These are phyloP conservation scores for Spicauda simplicius DNA, from an alignment of 2,888 invertebrate species.

Conservation along the genomic window DNA sequence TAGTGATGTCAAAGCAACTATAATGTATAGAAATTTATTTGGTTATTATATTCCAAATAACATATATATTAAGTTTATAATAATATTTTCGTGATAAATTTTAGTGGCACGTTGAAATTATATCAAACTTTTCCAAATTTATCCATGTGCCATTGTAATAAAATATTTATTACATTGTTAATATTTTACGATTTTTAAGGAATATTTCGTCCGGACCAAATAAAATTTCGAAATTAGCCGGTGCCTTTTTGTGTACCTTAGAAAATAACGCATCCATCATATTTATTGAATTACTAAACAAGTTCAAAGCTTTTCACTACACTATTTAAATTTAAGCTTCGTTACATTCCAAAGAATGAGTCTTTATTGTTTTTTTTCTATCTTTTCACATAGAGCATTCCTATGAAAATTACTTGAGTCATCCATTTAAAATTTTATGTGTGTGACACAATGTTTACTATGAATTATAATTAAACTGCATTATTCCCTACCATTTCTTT, in stretches of 20 bases:
- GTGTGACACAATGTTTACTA: slow-evolving; percentile 61
- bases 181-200: slow-evolving; percentile 46
- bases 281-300: slow-evolving; percentile 36
- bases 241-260: slow-evolving; percentile 74
- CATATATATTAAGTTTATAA: slow-evolving; percentile 42
- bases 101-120: slow-evolving; percentile 50
- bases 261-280: slow-evolving; percentile 56
- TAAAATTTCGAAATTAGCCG: slow-evolving; percentile 55
- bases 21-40: slow-evolving; percentile 50
- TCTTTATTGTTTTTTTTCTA: slow-evolving; percentile 63
- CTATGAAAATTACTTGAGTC: slow-evolving; percentile 54
- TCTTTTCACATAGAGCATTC: slow-evolving; percentile 68
- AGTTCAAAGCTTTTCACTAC: slow-evolving; percentile 20
- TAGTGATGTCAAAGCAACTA: slow-evolving; percentile 46
- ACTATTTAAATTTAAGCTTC: slow-evolving; percentile 62
- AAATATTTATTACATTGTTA: slow-evolving; percentile 50
- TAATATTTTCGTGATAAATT: slow-evolving; percentile 42
- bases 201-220: slow-evolving; percentile 73
- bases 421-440: slow-evolving; percentile 61
- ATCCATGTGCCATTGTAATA: slow-evolving; percentile 56
- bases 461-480: slow-evolving; percentile 40
- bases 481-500: slow-evolving; percentile 37
- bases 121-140: slow-evolving; percentile 47
- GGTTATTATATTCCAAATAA: slow-evolving; percentile 50
- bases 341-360: slow-evolving; percentile 81